Evolutionary conservation across 2,797 vertebrate species (phyloP).

Genomic region (Hozukius guyotensis): DNA sequence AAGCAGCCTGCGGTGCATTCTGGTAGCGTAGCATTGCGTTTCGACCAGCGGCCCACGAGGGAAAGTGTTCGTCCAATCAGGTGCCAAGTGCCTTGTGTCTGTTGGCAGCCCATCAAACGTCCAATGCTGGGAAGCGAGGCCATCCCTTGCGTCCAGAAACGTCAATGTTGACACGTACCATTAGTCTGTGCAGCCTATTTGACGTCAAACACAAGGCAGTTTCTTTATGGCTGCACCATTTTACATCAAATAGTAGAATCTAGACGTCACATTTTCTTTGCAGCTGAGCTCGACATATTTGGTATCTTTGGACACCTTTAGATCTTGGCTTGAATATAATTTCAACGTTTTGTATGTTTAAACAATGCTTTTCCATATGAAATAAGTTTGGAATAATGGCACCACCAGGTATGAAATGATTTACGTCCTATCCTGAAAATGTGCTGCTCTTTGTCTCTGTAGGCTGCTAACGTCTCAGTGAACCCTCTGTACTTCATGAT

Average conservation of each 20-base stretch:
- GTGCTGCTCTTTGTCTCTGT: constrained; percentile 50
- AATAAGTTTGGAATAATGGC: not conserved
- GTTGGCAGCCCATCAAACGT: too few species aligned
- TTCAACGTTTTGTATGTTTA: not conserved
- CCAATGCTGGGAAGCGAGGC: too few species aligned
- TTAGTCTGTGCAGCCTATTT: not conserved
- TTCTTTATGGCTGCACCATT: not conserved
- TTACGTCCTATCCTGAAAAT: not conserved
- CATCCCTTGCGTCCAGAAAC: too few species aligned
- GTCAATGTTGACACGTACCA: too few species aligned
- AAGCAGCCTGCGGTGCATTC: too few species aligned
- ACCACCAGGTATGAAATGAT: not conserved
- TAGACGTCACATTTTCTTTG: not conserved
- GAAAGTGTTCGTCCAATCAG: too few species aligned
- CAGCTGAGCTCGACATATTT: not conserved
- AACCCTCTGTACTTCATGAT: constrained; percentile 98
- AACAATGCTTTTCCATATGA: not conserved
- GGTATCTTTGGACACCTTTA: not conserved
- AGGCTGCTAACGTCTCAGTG: constrained; percentile 90
- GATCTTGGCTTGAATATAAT: not conserved
- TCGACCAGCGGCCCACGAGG: too few species aligned
- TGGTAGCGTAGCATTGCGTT: too few species aligned
- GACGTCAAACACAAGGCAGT: not conserved
- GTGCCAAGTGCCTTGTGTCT: too few species aligned
- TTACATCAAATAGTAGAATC: not conserved